phyloP scores from a whole-genome alignment of 2,797 vertebrate genomes.

The Falco novaeseelandiae region DNA sequence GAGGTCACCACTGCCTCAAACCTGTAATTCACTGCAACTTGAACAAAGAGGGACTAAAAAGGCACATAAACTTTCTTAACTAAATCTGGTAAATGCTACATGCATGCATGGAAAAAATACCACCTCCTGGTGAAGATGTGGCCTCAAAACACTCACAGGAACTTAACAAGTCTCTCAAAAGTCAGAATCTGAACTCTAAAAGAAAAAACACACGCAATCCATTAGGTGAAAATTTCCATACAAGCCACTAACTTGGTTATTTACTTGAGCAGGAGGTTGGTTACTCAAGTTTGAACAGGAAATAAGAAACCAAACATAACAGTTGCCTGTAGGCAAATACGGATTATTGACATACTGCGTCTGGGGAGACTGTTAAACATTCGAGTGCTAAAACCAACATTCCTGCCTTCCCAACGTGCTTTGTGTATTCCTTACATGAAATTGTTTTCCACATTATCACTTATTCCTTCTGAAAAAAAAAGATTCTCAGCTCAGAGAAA shows the following conservation, averaged over 20 bases:
- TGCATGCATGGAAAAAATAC: neutral
- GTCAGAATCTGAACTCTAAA: neutral
- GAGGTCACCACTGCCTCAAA: neutral
- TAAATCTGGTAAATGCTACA: neutral
- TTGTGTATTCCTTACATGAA: neutral
- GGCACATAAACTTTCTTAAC: neutral
- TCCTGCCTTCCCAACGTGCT: neutral
- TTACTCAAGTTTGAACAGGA: slow-evolving; percentile 12
- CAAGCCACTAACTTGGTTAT: neutral
- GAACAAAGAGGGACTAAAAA: neutral
- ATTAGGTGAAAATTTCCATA: neutral
- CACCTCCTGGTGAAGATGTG: neutral
- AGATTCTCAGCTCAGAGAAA: neutral
- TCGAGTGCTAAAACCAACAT: neutral
- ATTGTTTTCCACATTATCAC: neutral
- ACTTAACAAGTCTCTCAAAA: neutral
- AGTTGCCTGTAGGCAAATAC: neutral
- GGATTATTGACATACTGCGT: neutral
- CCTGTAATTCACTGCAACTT: neutral
- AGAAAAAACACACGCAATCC: neutral
- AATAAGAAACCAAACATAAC: neutral
- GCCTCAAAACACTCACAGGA: neutral
- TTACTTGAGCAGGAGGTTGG: neutral
- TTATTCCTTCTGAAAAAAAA: neutral
- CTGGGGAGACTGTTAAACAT: neutral